A percentile compares a stretch with the other conserved stretches of the same genome.
phyloP scores from a whole-genome alignment of 2,113 vertebrate genomes.

The Xiphorhynchus elegans region DNA sequence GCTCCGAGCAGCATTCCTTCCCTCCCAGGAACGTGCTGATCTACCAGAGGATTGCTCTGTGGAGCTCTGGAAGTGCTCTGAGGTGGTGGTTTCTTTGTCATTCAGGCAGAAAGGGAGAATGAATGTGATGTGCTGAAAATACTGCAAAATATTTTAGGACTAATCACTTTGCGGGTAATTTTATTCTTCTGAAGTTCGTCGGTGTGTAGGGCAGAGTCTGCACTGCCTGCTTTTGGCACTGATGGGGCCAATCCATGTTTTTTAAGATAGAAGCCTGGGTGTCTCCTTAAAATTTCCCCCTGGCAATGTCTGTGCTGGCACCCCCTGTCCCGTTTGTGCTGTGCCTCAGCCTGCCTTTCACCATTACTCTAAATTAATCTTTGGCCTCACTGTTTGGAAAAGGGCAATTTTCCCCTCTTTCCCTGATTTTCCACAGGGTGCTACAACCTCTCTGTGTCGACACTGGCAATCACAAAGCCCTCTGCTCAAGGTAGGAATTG shows the following conservation, averaged over 20 bases:
- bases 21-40: neutral
- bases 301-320: neutral
- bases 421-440: neutral
- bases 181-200: neutral
- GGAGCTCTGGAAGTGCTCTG: neutral
- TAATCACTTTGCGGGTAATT: neutral
- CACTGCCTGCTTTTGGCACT: neutral
- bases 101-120: neutral
- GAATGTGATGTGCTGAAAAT: neutral
- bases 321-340: neutral
- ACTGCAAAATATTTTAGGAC: neutral
- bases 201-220: neutral
- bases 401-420: neutral
- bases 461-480: neutral
- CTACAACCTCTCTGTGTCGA: neutral
- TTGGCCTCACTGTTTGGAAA: neutral
- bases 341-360: neutral
- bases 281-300: neutral
- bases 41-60: neutral
- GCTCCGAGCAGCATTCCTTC: neutral
- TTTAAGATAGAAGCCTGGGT: neutral
- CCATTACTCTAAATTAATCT: neutral
- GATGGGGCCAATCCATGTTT: neutral
- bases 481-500: conserved; percentile 20
- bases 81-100: neutral